Percentiles rank a stretch among this genome's conserved stretches.
These are phyloP conservation scores for Ameiurus melas DNA, from an alignment of 2,113 vertebrate species.

Conservation along the genomic window DNA sequence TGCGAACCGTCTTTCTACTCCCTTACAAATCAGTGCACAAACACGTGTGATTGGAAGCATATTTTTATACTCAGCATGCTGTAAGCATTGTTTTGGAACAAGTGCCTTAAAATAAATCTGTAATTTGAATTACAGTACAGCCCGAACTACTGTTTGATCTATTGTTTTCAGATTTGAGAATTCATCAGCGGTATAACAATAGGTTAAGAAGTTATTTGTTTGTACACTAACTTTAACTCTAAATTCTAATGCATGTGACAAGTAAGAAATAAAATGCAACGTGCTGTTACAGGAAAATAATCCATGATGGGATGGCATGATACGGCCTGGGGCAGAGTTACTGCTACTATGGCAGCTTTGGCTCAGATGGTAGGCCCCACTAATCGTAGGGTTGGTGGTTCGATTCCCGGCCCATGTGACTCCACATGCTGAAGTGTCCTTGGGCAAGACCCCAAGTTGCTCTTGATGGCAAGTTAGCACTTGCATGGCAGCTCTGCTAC, in stretches of 20 bases:
- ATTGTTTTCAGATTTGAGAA: not conserved
- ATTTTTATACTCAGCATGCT: not conserved
- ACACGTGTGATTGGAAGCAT: not conserved
- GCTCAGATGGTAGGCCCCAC: too few species aligned
- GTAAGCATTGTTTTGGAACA: not conserved
- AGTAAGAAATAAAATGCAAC: not conserved
- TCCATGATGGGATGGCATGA: too few species aligned
- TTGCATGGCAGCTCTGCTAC: too few species aligned
- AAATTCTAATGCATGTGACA: not conserved
- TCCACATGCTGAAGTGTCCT: too few species aligned
- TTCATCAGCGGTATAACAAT: not conserved
- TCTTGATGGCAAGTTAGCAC: too few species aligned
- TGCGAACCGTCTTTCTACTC: not conserved
- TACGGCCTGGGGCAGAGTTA: too few species aligned
- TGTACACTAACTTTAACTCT: not conserved
- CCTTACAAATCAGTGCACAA: not conserved
- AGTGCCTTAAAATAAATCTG: not conserved
- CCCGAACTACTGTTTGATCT: not conserved
- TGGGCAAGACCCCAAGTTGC: too few species aligned
- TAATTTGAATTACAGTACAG: not conserved
- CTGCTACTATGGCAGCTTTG: too few species aligned
- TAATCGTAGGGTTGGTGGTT: too few species aligned
- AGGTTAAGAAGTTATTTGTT: not conserved
- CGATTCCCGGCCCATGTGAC: too few species aligned
- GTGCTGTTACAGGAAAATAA: not conserved